Percentiles rank a stretch among this genome's conserved stretches.
Evolutionary conservation across 2,888 invertebrate species (phyloP).

Genomic region (Sinotaia quadrata): DNA sequence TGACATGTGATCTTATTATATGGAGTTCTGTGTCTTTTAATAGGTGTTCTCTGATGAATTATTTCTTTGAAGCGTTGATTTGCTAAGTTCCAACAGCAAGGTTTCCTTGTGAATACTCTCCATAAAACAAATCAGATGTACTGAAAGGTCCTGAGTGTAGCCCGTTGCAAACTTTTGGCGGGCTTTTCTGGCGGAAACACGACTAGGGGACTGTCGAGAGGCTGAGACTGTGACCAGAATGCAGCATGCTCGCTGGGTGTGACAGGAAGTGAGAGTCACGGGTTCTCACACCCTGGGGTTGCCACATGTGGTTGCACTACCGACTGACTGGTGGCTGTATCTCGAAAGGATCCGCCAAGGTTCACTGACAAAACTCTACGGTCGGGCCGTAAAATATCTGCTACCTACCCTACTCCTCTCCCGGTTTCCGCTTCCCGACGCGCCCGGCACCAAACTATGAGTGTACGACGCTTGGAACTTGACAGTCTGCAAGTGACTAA

Average conservation of each 20-base stretch:
- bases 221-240: too few relatives aligned
- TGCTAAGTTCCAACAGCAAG: too few relatives aligned
- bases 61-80: too few relatives aligned
- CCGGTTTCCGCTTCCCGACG: not conserved
- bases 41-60: too few relatives aligned
- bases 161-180: too few relatives aligned
- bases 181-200: not conserved
- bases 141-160: too few relatives aligned
- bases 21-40: too few relatives aligned
- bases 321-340: not conserved
- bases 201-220: not conserved
- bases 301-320: slow-evolving; percentile 37
- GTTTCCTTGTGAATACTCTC: too few relatives aligned
- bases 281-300: slow-evolving; percentile 34
- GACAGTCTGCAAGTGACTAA: too few relatives aligned
- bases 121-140: too few relatives aligned
- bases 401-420: not conserved
- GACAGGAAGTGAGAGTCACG: slow-evolving; percentile 26
- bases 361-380: not conserved
- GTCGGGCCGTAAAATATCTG: not conserved
- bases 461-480: not conserved
- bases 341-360: too few relatives aligned
- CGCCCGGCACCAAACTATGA: not conserved
- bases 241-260: slow-evolving; percentile 33
- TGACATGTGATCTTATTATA: too few relatives aligned